Conservation (phyloP, 2,113 vertebrate genomes). For the Protomyctophum bolini region DNA sequence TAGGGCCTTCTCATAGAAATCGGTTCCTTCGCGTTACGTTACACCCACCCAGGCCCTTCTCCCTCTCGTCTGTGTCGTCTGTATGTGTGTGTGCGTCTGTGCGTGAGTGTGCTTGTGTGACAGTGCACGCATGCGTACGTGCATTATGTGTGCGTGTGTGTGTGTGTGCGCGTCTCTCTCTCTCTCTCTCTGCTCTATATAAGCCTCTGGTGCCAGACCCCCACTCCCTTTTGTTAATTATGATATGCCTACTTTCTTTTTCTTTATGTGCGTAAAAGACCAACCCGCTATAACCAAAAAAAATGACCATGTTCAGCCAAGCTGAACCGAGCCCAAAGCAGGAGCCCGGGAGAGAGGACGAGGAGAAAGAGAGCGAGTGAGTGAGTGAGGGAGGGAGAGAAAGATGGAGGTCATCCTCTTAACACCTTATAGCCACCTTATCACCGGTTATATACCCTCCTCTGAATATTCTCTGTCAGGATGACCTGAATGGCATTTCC, state of each 20-base stretch:
- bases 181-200: slow-evolving; percentile 23
- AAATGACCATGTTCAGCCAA: slow-evolving; percentile 41
- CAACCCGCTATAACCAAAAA: slow-evolving; percentile 24
- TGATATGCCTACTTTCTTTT: slow-evolving; percentile 39
- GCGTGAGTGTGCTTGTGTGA: too few species aligned
- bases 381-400: slow-evolving; percentile 21
- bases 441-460: slow-evolving; percentile 34
- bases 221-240: slow-evolving; percentile 62
- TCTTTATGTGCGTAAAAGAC: slow-evolving; percentile 30
- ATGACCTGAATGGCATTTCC: slow-evolving; percentile 43
- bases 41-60: slow-evolving; percentile 45
- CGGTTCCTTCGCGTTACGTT: slow-evolving; percentile 72
- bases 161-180: not conserved
- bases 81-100: too few species aligned
- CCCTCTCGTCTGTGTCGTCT: slow-evolving; percentile 1
- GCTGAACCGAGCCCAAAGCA: slow-evolving; percentile 37
- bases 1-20: slow-evolving; percentile 81
- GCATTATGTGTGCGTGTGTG: too few species aligned
- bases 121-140: too few species aligned
- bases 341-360: slow-evolving; percentile 3
- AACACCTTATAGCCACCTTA: slow-evolving; percentile 14
- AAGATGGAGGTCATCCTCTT: slow-evolving; percentile 3
- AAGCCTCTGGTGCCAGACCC: slow-evolving; percentile 39
- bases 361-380: slow-evolving; percentile 19
- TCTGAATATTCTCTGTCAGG: slow-evolving; percentile 43